These are phyloP conservation scores for Pygocentrus nattereri DNA, from an alignment of 2,797 vertebrate species.

Conservation along the genomic window DNA sequence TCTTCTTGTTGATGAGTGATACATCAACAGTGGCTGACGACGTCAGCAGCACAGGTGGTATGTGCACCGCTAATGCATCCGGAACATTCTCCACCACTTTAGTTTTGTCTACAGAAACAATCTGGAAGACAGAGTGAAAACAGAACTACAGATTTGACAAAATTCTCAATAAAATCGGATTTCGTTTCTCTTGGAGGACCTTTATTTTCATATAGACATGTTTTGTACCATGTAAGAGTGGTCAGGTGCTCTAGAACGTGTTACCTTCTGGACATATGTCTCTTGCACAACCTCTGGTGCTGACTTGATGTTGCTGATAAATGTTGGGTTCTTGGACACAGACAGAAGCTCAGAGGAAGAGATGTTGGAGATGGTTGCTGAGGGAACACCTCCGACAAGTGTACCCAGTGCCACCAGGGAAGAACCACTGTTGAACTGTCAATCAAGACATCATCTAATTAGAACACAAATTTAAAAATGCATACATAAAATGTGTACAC, in stretches of 20 bases:
- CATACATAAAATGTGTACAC: too few relatives aligned
- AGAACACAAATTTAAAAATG: too few relatives aligned
- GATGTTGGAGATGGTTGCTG: constrained; percentile 52
- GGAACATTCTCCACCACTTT: too few relatives aligned
- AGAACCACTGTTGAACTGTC: constrained; percentile 63
- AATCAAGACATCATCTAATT: not conserved
- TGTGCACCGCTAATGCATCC: constrained; percentile 64
- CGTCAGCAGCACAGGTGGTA: constrained; percentile 61
- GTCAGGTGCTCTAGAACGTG: too few relatives aligned
- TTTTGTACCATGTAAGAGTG: too few relatives aligned
- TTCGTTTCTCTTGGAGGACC: too few relatives aligned
- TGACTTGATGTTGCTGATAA: constrained; percentile 69
- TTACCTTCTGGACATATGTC: constrained; percentile 68
- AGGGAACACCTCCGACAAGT: constrained; percentile 69
- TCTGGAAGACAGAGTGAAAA: constrained; percentile 57
- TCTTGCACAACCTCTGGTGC: constrained; percentile 55
- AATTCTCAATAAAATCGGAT: too few relatives aligned
- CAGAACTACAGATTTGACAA: not conserved
- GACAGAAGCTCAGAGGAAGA: constrained; percentile 53
- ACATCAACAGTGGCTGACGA: constrained; percentile 46
- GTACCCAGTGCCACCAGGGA: constrained; percentile 68
- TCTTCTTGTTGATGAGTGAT: constrained; percentile 63
- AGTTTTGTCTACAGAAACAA: constrained; percentile 68
- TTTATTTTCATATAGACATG: too few relatives aligned
- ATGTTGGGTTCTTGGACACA: constrained; percentile 55